These are phyloP conservation scores for Hydra vulgaris DNA, from an alignment of 30 jellyfish, hydroid and myxozoan genomes.

Conservation along the genomic window DNA sequence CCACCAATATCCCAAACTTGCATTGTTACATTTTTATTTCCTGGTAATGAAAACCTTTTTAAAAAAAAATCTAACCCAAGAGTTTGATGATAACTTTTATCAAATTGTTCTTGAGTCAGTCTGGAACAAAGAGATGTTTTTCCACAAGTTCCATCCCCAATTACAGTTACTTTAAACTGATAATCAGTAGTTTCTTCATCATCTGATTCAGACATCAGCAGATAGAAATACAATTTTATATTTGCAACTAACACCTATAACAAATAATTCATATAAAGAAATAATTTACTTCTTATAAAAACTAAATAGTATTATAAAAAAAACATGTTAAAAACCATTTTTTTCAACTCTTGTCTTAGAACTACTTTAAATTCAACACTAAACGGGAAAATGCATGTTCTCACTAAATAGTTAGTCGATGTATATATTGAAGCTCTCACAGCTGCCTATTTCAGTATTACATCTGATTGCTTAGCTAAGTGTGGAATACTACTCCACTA, in stretches of 20 bases:
- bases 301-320: too few relatives aligned
- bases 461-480: too few relatives aligned
- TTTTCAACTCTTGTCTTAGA: too few relatives aligned
- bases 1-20: constrained; percentile 99
- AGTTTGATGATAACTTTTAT: constrained; percentile 76
- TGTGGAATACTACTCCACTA: too few relatives aligned
- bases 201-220: constrained; percentile 76
- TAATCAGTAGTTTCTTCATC: constrained; percentile 71
- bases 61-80: constrained; percentile 87
- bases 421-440: too few relatives aligned
- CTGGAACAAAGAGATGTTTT: constrained; percentile 90
- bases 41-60: constrained; percentile 66
- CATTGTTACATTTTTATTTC: constrained; percentile 71
- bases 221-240: too few relatives aligned
- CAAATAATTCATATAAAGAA: neutral
- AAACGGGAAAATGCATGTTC: too few relatives aligned
- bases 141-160: constrained; percentile 98
- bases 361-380: too few relatives aligned
- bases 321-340: too few relatives aligned
- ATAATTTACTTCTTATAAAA: too few relatives aligned
- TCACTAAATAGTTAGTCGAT: too few relatives aligned
- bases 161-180: constrained; percentile 67
- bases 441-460: too few relatives aligned
- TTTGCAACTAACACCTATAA: neutral
- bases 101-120: constrained; percentile 87